Evolutionary conservation across 2,113 vertebrate genomes (phyloP).

Genomic region (Gymnobelideus leadbeateri): DNA sequence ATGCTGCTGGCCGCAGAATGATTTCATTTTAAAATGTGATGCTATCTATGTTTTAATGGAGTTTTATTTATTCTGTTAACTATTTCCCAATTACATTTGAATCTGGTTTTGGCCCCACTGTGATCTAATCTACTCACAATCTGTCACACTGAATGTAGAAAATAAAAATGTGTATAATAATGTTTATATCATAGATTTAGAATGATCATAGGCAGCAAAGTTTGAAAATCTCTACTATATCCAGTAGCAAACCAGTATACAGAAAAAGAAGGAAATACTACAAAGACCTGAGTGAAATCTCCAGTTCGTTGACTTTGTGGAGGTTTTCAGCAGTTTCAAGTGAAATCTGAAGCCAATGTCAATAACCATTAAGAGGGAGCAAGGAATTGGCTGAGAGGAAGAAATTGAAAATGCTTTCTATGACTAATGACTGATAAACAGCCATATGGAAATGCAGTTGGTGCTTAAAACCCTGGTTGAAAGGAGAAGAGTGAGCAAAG

Average conservation of each 20-base stretch:
- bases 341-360: slow-evolving; percentile 52
- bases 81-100: not conserved
- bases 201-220: not conserved
- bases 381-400: slow-evolving; percentile 6
- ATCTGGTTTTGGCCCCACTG: not conserved
- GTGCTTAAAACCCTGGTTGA: not conserved
- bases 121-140: slow-evolving; percentile 10
- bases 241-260: not conserved
- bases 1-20: no score
- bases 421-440: slow-evolving; percentile 25
- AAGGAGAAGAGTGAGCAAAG: not conserved
- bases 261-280: slow-evolving; percentile 21
- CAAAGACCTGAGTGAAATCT: slow-evolving; percentile 32
- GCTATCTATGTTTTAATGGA: not conserved
- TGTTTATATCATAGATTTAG: not conserved
- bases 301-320: not conserved
- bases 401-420: slow-evolving; percentile 25
- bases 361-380: slow-evolving; percentile 43
- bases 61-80: not conserved
- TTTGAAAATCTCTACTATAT: not conserved
- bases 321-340: slow-evolving; percentile 37
- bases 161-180: slow-evolving; percentile 10
- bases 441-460: not conserved
- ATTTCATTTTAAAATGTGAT: not conserved
- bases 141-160: slow-evolving; percentile 44